Conservation (phyloP, 2,888 invertebrate species). For the Oxyscelio sp. region DNA sequence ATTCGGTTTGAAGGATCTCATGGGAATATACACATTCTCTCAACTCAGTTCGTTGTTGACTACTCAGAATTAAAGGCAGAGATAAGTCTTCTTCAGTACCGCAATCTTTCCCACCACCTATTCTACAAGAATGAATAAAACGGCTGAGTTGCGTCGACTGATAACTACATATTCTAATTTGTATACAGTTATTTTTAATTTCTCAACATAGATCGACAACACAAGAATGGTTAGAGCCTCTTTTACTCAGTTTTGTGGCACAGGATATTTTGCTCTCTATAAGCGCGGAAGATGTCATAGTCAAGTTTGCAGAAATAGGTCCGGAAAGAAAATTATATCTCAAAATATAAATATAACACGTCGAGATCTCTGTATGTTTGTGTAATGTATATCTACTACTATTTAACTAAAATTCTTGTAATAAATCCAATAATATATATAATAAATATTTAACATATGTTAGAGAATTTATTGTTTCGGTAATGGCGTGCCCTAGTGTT, state of each 20-base stretch:
- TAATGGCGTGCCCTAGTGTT: too few relatives aligned
- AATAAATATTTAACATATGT: conserved; percentile 18
- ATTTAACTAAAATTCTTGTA: neutral
- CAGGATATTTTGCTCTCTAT: conserved; percentile 20
- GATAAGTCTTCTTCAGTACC: conserved; percentile 25
- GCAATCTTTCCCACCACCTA: conserved; percentile 5
- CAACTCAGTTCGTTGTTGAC: conserved; percentile 22
- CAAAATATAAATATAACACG: too few relatives aligned
- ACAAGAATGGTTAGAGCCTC: conserved; percentile 31
- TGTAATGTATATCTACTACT: neutral
- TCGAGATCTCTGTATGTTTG: neutral
- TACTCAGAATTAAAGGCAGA: conserved; percentile 24
- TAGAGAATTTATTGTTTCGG: too few relatives aligned
- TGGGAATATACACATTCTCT: conserved; percentile 24
- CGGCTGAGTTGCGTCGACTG: conserved; percentile 25
- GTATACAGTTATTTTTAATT: conserved; percentile 9
- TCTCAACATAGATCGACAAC: conserved; percentile 20
- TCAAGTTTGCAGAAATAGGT: conserved; percentile 32
- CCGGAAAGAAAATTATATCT: conserved; percentile 15
- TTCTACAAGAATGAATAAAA: conserved; percentile 11
- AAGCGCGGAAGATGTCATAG: conserved; percentile 16
- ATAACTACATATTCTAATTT: conserved; percentile 18
- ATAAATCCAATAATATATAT: conserved; percentile 18
- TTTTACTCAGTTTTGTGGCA: conserved; percentile 32
- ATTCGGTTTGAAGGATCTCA: conserved; percentile 21